Percentiles rank a stretch among this genome's conserved stretches.
Evolutionary conservation across 2,797 vertebrate genomes (phyloP).

Genomic region (Spondyliosoma cantharus): DNA sequence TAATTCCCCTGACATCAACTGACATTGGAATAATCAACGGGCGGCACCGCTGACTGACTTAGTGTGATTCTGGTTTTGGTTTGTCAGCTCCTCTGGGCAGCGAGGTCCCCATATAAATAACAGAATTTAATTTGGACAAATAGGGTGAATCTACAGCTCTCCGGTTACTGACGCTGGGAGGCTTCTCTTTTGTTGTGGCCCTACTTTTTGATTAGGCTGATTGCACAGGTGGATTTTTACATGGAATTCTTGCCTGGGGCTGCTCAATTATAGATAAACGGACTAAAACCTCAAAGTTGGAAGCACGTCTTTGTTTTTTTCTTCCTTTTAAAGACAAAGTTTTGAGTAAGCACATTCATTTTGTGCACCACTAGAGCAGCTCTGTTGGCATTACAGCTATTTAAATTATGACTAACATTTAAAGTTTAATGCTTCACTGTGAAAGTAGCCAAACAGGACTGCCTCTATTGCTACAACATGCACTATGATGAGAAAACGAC

Average conservation of each 20-base stretch:
- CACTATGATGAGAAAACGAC: neutral
- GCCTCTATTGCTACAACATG: neutral
- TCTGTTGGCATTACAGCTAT: neutral
- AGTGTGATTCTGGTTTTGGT: slow-evolving; percentile 28
- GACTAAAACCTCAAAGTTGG: slow-evolving; percentile 14
- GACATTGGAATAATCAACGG: slow-evolving; percentile 3
- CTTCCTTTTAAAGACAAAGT: neutral
- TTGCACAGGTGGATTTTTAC: slow-evolving; percentile 20
- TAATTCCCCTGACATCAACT: neutral
- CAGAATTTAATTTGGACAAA: slow-evolving; percentile 47
- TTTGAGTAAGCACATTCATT: neutral
- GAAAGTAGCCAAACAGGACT: neutral
- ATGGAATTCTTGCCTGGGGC: neutral
- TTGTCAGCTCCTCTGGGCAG: slow-evolving; percentile 35
- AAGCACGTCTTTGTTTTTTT: neutral
- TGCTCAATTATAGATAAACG: slow-evolving; percentile 21
- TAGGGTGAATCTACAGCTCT: slow-evolving; percentile 39
- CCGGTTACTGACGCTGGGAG: slow-evolving; percentile 11
- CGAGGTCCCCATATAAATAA: slow-evolving; percentile 21
- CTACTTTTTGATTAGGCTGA: slow-evolving; percentile 36
- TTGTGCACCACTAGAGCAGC: neutral
- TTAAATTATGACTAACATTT: slow-evolving; percentile 14
- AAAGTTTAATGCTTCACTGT: slow-evolving; percentile 1
- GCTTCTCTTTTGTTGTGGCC: slow-evolving; percentile 19
- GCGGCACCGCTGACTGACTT: slow-evolving; percentile 21